Evolutionary conservation across 2,888 invertebrate species (phyloP).

Genomic region (Alloplasta piceator): DNA sequence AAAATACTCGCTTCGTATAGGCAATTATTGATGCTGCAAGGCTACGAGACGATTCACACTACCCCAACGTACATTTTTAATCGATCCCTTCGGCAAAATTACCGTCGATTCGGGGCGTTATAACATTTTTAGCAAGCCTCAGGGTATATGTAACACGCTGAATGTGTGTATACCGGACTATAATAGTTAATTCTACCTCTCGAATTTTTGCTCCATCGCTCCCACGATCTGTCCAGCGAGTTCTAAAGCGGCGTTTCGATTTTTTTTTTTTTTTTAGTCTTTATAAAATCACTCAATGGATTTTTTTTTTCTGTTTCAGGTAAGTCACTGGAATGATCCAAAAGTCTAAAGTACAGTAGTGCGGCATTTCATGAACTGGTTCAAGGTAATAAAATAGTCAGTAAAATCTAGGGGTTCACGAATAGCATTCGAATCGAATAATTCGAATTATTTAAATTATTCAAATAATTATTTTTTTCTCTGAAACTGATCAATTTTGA

Average conservation of each 20-base stretch:
- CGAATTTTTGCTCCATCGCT: slow-evolving; percentile 35
- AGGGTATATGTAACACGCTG: background rate
- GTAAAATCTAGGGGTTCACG: background rate
- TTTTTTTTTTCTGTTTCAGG: slow-evolving; percentile 71
- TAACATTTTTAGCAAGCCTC: slow-evolving; percentile 25
- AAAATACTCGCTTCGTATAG: slow-evolving; percentile 30
- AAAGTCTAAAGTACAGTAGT: background rate
- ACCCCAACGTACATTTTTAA: slow-evolving; percentile 49
- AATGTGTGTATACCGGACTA: background rate
- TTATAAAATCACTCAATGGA: slow-evolving; percentile 44
- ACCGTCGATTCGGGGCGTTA: slow-evolving; percentile 41
- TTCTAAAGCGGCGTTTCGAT: slow-evolving; percentile 22
- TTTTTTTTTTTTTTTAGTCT: slow-evolving; percentile 61
- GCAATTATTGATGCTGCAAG: slow-evolving; percentile 31
- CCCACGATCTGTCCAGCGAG: background rate
- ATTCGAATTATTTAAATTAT: too few species aligned
- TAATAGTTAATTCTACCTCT: slow-evolving; percentile 36
- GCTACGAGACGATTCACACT: slow-evolving; percentile 33
- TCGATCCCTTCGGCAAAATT: slow-evolving; percentile 57
- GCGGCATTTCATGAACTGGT: background rate
- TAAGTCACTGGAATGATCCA: slow-evolving; percentile 67
- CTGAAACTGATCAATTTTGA: too few species aligned
- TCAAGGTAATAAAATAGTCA: too few species aligned
- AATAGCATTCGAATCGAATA: background rate
- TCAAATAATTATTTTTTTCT: too few species aligned